A percentile compares a stretch with the other conserved stretches of the same genome.
Conservation (phyloP, 2,888 invertebrate species). For the Graphium colonna region DNA sequence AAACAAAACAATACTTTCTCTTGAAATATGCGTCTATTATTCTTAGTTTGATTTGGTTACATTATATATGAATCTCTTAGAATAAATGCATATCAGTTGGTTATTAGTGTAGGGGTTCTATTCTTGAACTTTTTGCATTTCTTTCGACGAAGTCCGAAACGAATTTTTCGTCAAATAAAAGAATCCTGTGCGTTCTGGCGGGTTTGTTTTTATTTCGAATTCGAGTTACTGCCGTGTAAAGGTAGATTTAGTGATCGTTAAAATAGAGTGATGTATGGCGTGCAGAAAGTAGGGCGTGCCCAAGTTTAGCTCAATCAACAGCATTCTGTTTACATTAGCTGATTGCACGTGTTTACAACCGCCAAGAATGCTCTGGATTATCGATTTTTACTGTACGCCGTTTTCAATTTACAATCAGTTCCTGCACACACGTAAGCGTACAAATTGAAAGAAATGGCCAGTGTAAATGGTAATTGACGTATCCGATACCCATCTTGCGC, state of each 20-base stretch:
- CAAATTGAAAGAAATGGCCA: not conserved
- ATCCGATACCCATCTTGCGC: no score
- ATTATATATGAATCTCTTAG: no score
- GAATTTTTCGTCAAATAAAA: not conserved
- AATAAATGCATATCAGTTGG: no score
- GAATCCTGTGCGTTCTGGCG: not conserved
- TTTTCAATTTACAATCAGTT: not conserved
- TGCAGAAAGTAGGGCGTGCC: conserved; percentile 15
- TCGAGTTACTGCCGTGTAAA: conserved; percentile 5
- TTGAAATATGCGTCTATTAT: no score
- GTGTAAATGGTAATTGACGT: no score
- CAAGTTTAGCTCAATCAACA: conserved; percentile 15
- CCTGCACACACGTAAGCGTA: not conserved
- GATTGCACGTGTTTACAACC: conserved; percentile 17
- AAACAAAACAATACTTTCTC: no score
- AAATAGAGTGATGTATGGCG: conserved; percentile 9
- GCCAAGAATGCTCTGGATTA: not conserved
- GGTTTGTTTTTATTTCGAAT: not conserved
- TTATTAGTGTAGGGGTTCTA: no score
- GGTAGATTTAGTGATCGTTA: conserved; percentile 18
- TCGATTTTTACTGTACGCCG: not conserved
- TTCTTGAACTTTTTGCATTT: not conserved
- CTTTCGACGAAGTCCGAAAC: not conserved
- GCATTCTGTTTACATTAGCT: conserved; percentile 17
- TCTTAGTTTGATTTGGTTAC: no score